Percentiles rank a stretch among this genome's conserved stretches.
These are phyloP conservation scores for Morinoia aosen DNA, from an alignment of 2,888 invertebrate species.

Conservation along the genomic window DNA sequence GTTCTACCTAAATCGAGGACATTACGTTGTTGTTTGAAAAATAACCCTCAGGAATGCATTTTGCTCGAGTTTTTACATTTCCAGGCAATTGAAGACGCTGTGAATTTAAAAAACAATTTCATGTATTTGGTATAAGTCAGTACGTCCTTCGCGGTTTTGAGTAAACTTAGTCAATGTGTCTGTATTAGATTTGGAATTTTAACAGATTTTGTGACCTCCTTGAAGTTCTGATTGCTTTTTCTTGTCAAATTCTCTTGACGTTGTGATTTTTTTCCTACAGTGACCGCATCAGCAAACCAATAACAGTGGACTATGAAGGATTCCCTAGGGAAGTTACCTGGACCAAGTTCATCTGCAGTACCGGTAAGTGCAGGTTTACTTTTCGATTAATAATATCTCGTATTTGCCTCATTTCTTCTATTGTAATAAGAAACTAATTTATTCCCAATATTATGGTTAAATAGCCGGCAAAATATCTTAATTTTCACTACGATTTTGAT, in stretches of 20 bases:
- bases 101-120: not conserved
- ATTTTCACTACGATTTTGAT: no score
- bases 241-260: not conserved
- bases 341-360: constrained; percentile 70
- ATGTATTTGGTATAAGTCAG: not conserved
- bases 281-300: constrained; percentile 58
- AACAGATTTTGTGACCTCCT: not conserved
- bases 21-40: not conserved
- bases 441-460: no score
- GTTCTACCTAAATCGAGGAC: not conserved
- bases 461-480: no score
- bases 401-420: not conserved
- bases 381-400: not conserved
- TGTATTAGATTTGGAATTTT: not conserved
- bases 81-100: not conserved
- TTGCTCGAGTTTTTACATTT: not conserved
- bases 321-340: constrained; percentile 61
- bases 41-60: no score
- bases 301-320: constrained; percentile 61
- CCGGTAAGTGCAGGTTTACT: constrained; percentile 72
- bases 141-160: not conserved
- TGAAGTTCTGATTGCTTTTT: not conserved
- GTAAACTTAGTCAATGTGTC: not conserved
- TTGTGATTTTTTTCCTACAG: not conserved
- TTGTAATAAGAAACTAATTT: not conserved